Conservation (phyloP, 2,888 invertebrate genomes). For the Pinctada fucata region DNA sequence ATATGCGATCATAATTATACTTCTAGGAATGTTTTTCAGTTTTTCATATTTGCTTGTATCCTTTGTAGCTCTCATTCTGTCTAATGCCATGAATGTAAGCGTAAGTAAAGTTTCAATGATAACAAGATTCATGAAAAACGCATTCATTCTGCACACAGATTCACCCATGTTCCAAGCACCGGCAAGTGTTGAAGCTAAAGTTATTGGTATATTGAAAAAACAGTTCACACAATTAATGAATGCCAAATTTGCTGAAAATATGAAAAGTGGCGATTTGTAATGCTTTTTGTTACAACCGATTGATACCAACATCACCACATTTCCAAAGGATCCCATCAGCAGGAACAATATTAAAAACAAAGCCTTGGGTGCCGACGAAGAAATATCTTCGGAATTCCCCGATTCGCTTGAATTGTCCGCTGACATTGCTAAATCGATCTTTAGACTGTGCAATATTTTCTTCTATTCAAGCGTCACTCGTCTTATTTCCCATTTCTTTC, state of each 20-base stretch:
- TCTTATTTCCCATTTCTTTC: no score
- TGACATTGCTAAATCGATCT: constrained; percentile 16
- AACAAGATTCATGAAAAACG: constrained; percentile 62
- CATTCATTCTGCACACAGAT: constrained; percentile 62
- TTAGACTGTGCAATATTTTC: no score
- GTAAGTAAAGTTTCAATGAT: constrained; percentile 59
- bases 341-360: constrained; percentile 65
- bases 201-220: constrained; percentile 66
- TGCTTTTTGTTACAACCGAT: constrained; percentile 61
- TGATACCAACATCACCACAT: constrained; percentile 62
- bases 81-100: constrained; percentile 59
- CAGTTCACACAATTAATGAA: constrained; percentile 66
- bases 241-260: constrained; percentile 64
- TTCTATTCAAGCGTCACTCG: no score
- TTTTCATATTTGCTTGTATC: constrained; percentile 54
- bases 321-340: constrained; percentile 62
- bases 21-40: constrained; percentile 51
- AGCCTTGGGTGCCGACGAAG: constrained; percentile 43
- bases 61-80: constrained; percentile 65
- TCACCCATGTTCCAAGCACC: constrained; percentile 62
- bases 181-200: constrained; percentile 61
- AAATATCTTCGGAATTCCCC: constrained; percentile 21
- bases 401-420: constrained; percentile 10
- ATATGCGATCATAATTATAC: constrained; percentile 54
- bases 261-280: constrained; percentile 53